phyloP scores from a whole-genome alignment of 2,888 invertebrate species.

The Heliconius hortense region DNA sequence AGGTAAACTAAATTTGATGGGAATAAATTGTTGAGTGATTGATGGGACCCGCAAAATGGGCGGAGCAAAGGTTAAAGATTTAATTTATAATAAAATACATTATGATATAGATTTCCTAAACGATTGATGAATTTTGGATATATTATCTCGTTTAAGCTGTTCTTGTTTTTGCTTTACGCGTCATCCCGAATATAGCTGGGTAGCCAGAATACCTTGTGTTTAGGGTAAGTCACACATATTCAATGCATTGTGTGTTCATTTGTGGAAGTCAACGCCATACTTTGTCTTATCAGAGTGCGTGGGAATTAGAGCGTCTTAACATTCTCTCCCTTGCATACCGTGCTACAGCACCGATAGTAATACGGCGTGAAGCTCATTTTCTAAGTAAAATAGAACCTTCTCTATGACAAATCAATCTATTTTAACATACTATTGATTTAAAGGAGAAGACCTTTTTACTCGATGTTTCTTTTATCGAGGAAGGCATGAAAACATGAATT shows the following conservation, averaged over 20 bases:
- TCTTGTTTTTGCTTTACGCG: neutral
- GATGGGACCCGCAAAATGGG: neutral
- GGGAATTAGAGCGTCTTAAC: too few relatives aligned
- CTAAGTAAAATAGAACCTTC: too few relatives aligned
- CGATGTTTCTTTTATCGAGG: too few relatives aligned
- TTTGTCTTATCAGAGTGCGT: too few relatives aligned
- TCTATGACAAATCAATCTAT: too few relatives aligned
- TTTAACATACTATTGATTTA: too few relatives aligned
- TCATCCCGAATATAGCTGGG: neutral
- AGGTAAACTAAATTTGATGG: neutral
- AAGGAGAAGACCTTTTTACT: too few relatives aligned
- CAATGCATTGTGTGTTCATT: neutral
- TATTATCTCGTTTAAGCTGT: neutral
- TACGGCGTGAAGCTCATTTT: too few relatives aligned
- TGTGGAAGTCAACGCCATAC: too few relatives aligned
- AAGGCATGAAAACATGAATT: too few relatives aligned
- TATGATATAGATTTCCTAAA: neutral
- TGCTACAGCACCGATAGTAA: too few relatives aligned
- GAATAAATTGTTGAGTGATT: conserved; percentile 4
- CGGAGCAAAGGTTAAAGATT: neutral
- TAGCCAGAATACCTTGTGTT: neutral
- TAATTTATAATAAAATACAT: neutral
- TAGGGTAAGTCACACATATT: neutral
- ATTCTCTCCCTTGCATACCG: too few relatives aligned
- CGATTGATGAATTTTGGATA: neutral